These are phyloP conservation scores for Mesoligia furuncula DNA, from an alignment of 2,888 invertebrate species.

Conservation along the genomic window DNA sequence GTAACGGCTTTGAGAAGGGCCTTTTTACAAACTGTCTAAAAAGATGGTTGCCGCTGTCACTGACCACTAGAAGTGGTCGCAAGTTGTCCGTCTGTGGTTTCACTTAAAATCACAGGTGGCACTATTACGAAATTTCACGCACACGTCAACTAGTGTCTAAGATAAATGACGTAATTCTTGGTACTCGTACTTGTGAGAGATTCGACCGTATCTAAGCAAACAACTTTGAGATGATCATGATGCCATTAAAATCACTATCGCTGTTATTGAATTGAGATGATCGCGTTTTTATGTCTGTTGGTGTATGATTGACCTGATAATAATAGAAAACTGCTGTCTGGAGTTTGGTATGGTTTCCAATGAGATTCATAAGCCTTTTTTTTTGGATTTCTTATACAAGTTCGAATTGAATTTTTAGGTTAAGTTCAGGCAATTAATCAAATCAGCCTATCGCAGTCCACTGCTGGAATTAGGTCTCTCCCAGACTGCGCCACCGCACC, in stretches of 20 bases:
- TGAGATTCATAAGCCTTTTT: not conserved
- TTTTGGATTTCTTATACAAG: not conserved
- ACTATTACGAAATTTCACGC: slow-evolving; percentile 51
- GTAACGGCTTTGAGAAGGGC: not conserved
- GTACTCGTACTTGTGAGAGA: slow-evolving; percentile 41
- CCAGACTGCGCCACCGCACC: too few species aligned
- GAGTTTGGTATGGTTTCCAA: not conserved
- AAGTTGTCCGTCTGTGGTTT: not conserved
- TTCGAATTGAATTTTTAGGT: not conserved
- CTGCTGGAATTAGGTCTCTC: too few species aligned
- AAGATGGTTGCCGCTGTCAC: not conserved
- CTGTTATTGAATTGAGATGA: slow-evolving; percentile 20
- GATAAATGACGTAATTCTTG: slow-evolving; percentile 42
- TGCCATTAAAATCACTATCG: slow-evolving; percentile 39
- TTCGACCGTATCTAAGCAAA: slow-evolving; percentile 39
- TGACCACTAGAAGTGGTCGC: not conserved
- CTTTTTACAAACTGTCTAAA: not conserved
- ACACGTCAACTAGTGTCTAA: slow-evolving; percentile 36
- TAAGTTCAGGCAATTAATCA: too few species aligned
- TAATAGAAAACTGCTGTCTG: not conserved
- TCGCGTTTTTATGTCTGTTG: not conserved
- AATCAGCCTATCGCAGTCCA: too few species aligned
- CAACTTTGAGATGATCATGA: slow-evolving; percentile 29
- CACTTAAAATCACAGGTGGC: slow-evolving; percentile 37
- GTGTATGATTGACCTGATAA: not conserved